Evolutionary conservation across 2,797 vertebrate genomes (phyloP).

Genomic region (Bradypodion ventrale): DNA sequence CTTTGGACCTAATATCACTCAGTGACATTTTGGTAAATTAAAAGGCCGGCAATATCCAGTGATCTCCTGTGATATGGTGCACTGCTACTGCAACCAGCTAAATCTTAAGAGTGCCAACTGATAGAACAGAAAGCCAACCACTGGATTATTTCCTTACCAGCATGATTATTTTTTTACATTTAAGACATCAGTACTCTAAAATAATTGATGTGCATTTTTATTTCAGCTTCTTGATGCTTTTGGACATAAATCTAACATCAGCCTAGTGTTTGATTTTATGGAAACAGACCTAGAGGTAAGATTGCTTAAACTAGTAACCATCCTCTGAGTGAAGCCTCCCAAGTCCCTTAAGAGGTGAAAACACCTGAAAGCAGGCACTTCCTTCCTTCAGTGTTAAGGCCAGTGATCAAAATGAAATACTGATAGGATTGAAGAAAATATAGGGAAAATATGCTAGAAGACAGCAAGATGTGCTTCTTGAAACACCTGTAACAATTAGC

Average conservation of each 20-base stretch:
- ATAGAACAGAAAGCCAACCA: neutral
- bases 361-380: neutral
- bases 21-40: neutral
- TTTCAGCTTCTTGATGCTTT: constrained; percentile 95
- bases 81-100: neutral
- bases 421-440: neutral
- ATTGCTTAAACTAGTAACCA: neutral
- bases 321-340: neutral
- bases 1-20: neutral
- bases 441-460: no score
- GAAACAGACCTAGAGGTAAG: constrained; percentile 97
- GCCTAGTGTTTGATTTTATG: constrained; percentile 98
- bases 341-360: neutral
- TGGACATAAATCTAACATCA: constrained; percentile 98
- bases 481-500: neutral
- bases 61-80: neutral
- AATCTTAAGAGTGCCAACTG: neutral
- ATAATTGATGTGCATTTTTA: neutral
- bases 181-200: neutral
- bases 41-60: neutral
- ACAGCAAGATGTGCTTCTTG: neutral
- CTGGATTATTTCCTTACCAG: neutral
- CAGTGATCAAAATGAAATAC: neutral
- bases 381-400: neutral
- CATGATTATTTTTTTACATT: neutral